Evolutionary conservation across 2,797 vertebrate species (phyloP).

Genomic region (Leptatherina wallacei): DNA sequence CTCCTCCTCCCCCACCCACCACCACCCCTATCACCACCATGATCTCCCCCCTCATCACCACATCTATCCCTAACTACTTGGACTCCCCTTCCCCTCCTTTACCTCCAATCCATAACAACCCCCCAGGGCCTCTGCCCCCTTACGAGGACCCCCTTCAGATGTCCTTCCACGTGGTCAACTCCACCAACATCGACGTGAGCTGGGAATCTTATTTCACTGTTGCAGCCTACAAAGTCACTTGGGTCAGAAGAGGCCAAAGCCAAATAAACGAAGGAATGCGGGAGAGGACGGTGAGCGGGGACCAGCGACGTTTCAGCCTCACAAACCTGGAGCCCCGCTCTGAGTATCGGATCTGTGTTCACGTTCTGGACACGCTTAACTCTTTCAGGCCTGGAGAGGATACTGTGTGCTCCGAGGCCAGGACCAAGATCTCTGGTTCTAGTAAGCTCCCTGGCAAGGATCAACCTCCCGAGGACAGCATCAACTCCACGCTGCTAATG

Average conservation of each 20-base stretch:
- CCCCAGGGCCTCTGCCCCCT: slow-evolving; percentile 76
- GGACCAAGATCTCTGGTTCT: slow-evolving; percentile 84
- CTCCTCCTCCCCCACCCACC: slow-evolving; percentile 74
- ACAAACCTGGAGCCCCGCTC: slow-evolving; percentile 91
- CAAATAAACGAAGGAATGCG: slow-evolving; percentile 91
- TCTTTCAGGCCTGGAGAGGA: slow-evolving; percentile 91
- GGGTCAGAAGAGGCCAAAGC: slow-evolving; percentile 96
- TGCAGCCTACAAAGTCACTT: slow-evolving; percentile 94
- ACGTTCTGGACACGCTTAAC: slow-evolving; percentile 93
- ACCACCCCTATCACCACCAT: slow-evolving; percentile 65
- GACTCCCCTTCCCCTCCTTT: slow-evolving; percentile 74
- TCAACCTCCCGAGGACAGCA: slow-evolving; percentile 89
- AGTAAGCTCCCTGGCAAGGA: slow-evolving; percentile 89
- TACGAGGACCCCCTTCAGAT: slow-evolving; percentile 90
- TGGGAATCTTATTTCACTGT: slow-evolving; percentile 93
- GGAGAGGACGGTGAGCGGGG: slow-evolving; percentile 91
- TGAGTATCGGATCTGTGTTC: slow-evolving; percentile 95
- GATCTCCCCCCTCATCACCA: slow-evolving; percentile 66
- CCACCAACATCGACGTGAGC: slow-evolving; percentile 91
- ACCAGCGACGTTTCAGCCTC: slow-evolving; percentile 87
- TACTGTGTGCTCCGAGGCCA: slow-evolving; percentile 93
- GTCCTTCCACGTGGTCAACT: slow-evolving; percentile 90
- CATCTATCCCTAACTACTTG: slow-evolving; percentile 69
- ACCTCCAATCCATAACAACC: slow-evolving; percentile 72
- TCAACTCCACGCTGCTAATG: slow-evolving; percentile 91